Evolutionary conservation across 2,113 vertebrate species (phyloP).

Genomic region (Colistium nudipinnis): DNA sequence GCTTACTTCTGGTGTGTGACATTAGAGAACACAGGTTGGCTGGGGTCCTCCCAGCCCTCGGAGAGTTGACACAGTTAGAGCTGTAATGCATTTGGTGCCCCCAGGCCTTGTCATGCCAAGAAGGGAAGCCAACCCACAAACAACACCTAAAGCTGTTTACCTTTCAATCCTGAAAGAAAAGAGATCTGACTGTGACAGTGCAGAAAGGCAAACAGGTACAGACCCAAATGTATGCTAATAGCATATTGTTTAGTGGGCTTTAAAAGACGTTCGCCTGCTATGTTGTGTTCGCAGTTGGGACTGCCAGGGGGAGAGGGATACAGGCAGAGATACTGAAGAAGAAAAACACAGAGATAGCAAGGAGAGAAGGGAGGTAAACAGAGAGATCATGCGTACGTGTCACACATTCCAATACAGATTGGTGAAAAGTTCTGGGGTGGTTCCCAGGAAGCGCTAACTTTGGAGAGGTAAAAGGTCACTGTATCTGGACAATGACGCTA

Average conservation of each 20-base stretch:
- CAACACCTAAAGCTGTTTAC: constrained; percentile 74
- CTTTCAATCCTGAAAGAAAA: constrained; percentile 74
- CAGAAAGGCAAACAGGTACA: constrained; percentile 64
- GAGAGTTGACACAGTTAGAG: constrained; percentile 72
- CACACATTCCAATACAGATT: constrained; percentile 79
- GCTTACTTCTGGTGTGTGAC: constrained; percentile 71
- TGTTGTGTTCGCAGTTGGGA: constrained; percentile 70
- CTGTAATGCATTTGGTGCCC: constrained; percentile 71
- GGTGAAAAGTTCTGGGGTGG: constrained; percentile 78
- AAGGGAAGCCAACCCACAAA: constrained; percentile 74
- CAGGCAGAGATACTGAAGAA: constrained; percentile 63
- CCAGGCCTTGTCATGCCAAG: constrained; percentile 74
- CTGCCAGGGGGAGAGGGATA: constrained; percentile 65
- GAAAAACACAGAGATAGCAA: constrained; percentile 50
- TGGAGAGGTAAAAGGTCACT: constrained; percentile 82
- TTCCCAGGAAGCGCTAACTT: constrained; percentile 78
- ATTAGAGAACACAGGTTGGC: constrained; percentile 74
- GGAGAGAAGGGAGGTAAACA: constrained; percentile 52
- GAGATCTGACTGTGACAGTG: constrained; percentile 76
- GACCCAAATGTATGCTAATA: constrained; percentile 80
- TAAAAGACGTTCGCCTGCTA: constrained; percentile 57
- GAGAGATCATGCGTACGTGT: constrained; percentile 74
- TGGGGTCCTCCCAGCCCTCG: constrained; percentile 70
- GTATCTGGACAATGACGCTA: constrained; percentile 85
- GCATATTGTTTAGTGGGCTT: constrained; percentile 77